Conservation (phyloP, 2,888 invertebrate species). For the Chirona hameri region DNA sequence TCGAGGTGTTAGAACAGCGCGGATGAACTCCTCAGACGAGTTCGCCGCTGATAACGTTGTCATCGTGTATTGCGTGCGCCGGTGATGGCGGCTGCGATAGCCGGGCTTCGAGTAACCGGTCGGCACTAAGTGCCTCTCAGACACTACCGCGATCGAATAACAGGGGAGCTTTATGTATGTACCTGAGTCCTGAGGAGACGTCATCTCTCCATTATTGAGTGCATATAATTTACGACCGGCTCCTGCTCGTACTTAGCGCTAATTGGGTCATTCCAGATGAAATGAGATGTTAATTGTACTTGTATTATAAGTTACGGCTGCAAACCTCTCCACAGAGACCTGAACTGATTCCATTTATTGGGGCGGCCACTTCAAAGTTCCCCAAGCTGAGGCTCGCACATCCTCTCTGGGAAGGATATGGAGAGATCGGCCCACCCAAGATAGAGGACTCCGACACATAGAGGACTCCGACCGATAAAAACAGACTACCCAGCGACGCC, state of each 20-base stretch:
- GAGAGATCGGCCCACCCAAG: too few relatives aligned
- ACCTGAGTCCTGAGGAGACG: neutral
- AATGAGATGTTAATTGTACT: slow-evolving; percentile 3
- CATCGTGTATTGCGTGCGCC: neutral
- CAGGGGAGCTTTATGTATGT: neutral
- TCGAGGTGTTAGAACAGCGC: too few relatives aligned
- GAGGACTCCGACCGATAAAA: too few relatives aligned
- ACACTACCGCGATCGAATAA: neutral
- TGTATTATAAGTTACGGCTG: neutral
- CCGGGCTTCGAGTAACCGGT: neutral
- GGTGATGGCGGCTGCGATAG: neutral
- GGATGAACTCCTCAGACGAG: too few relatives aligned
- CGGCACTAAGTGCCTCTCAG: neutral
- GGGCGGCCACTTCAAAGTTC: too few relatives aligned
- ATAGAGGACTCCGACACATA: too few relatives aligned
- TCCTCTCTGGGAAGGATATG: too few relatives aligned
- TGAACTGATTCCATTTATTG: neutral
- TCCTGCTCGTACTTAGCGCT: neutral
- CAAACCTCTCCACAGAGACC: neutral
- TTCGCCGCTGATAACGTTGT: neutral
- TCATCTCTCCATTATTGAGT: neutral
- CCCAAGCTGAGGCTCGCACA: too few relatives aligned
- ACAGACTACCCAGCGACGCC: too few relatives aligned
- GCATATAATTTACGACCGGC: slow-evolving; percentile 12
- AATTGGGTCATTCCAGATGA: neutral